Conservation (phyloP, 1,140 invertebrate species). For the Tetramorium parvispinum region DNA sequence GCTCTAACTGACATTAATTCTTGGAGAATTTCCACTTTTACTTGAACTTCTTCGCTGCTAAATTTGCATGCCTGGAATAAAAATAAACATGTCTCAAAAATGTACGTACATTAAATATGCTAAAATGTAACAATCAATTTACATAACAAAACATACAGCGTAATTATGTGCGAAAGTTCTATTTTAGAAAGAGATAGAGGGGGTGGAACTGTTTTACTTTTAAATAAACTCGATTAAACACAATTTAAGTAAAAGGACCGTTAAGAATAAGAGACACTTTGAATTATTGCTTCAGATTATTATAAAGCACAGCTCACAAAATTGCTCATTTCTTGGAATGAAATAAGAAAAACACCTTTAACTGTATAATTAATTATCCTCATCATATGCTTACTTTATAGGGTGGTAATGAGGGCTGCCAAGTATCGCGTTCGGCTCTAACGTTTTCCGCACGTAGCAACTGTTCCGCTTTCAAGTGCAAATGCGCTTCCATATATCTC, state of each 20-base stretch:
- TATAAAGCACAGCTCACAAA: not conserved
- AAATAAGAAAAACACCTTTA: not conserved
- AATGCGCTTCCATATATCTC: constrained; percentile 96
- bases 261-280: not conserved
- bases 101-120: not conserved
- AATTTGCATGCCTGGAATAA: constrained; percentile 89
- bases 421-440: constrained; percentile 81
- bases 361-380: constrained; percentile 1
- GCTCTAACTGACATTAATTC: constrained; percentile 91
- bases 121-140: not conserved
- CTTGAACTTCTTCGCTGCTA: constrained; percentile 91
- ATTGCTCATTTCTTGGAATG: not conserved
- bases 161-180: not conserved
- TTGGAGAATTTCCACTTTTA: constrained; percentile 93
- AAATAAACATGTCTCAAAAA: constrained; percentile 62
- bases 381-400: constrained; percentile 87
- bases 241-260: not conserved
- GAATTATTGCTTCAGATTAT: not conserved
- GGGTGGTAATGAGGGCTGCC: constrained; percentile 85
- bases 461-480: constrained; percentile 93
- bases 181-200: not conserved
- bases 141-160: too few relatives aligned
- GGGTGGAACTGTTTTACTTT: not conserved
- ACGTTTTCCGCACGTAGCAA: constrained; percentile 88
- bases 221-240: not conserved